A percentile compares a stretch with the other conserved stretches of the same genome.
Evolutionary conservation across 2,888 invertebrate species (phyloP).

Genomic region (Lithodes maja): DNA sequence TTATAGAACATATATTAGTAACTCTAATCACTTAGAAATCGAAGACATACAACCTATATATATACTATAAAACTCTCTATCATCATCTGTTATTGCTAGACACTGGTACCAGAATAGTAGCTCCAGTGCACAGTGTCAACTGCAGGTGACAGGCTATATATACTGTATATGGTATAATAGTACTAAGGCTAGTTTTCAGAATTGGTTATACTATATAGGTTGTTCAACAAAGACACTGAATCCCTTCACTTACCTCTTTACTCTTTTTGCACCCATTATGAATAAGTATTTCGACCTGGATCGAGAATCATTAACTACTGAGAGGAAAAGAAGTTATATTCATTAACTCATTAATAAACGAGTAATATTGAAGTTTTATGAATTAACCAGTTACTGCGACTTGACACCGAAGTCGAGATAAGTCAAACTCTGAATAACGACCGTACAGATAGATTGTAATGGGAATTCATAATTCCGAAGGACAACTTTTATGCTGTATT

Average conservation of each 20-base stretch:
- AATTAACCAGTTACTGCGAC: too few relatives aligned
- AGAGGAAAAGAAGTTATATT: too few relatives aligned
- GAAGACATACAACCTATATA: neutral
- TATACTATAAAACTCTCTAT: conserved; percentile 3
- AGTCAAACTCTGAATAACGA: too few relatives aligned
- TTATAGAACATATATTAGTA: neutral
- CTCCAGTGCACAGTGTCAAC: conserved; percentile 8
- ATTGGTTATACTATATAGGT: conserved; percentile 8
- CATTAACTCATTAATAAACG: too few relatives aligned
- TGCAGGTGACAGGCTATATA: conserved; percentile 16
- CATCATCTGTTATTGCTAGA: conserved; percentile 4
- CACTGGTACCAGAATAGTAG: conserved; percentile 17
- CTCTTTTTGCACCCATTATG: conserved; percentile 23
- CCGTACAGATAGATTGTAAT: too few relatives aligned
- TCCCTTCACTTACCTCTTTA: conserved; percentile 10
- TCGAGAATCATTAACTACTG: too few relatives aligned
- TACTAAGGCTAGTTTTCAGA: neutral
- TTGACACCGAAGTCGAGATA: too few relatives aligned
- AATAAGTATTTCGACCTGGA: neutral
- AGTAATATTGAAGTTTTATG: too few relatives aligned
- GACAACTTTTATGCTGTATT: too few relatives aligned
- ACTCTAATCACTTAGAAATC: neutral
- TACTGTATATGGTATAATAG: neutral
- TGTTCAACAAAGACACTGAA: conserved; percentile 16
- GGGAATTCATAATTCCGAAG: too few relatives aligned